phyloP scores from a whole-genome alignment of 2,797 vertebrate genomes.

The Myoxocephalus aenaeus region DNA sequence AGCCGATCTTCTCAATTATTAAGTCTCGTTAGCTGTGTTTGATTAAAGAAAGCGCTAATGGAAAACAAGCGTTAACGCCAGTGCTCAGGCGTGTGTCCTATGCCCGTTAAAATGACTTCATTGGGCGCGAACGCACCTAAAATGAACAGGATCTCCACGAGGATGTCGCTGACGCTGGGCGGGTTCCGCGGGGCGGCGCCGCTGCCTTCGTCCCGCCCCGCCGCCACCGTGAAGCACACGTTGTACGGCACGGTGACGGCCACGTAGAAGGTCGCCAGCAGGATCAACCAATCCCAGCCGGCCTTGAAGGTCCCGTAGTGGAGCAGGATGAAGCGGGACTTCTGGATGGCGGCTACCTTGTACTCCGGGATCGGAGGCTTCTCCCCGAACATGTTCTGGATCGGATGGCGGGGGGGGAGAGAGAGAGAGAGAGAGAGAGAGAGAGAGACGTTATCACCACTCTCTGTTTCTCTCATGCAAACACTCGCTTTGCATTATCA shows the following conservation, averaged over 20 bases:
- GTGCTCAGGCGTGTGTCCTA: background rate
- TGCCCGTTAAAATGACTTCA: background rate
- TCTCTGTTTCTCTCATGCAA: background rate
- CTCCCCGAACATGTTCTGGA: slow-evolving; percentile 96
- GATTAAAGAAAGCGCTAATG: background rate
- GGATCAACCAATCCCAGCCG: slow-evolving; percentile 98
- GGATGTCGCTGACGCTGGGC: slow-evolving; percentile 95
- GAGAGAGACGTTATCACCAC: background rate
- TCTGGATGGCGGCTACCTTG: slow-evolving; percentile 98
- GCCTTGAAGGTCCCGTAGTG: slow-evolving; percentile 98
- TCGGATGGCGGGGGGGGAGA: background rate
- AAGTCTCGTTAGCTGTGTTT: background rate
- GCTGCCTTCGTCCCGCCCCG: slow-evolving; percentile 77
- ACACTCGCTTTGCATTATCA: background rate
- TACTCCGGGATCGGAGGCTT: slow-evolving; percentile 97
- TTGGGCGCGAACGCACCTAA: slow-evolving; percentile 75
- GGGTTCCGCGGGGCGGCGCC: slow-evolving; percentile 89
- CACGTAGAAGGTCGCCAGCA: slow-evolving; percentile 97
- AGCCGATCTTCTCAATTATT: background rate
- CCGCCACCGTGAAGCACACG: slow-evolving; percentile 91
- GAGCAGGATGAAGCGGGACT: slow-evolving; percentile 95
- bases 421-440: background rate
- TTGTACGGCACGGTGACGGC: slow-evolving; percentile 98
- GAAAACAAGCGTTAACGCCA: background rate
- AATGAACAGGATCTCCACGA: slow-evolving; percentile 97